phyloP scores from a whole-genome alignment of 2,888 invertebrate genomes.

The Frankliniella fusca region DNA sequence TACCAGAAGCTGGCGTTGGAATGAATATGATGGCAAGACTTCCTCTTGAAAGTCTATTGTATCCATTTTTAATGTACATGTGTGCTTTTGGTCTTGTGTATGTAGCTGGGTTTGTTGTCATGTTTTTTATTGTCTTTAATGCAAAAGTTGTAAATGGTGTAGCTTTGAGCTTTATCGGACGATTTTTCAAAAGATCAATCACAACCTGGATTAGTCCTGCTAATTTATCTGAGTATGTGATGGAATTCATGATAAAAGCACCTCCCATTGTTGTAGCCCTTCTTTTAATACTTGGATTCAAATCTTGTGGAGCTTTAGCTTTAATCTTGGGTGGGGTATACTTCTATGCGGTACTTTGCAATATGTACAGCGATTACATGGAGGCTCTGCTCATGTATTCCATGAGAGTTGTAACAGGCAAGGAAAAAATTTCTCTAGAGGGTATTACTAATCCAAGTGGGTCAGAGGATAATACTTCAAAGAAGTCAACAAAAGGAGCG shows the following conservation, averaged over 20 bases:
- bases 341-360: not conserved
- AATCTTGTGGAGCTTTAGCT: not conserved
- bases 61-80: not conserved
- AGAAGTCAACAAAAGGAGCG: too few species aligned
- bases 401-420: conserved; percentile 3
- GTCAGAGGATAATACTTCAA: not conserved
- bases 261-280: not conserved
- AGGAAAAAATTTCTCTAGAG: not conserved
- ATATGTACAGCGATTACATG: not conserved
- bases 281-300: not conserved
- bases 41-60: not conserved
- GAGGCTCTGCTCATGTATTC: not conserved
- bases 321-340: not conserved
- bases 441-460: not conserved
- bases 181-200: conserved; percentile 6
- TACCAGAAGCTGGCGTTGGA: not conserved
- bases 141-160: not conserved
- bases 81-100: conserved; percentile 1
- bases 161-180: not conserved
- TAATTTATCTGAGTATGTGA: not conserved
- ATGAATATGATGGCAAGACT: not conserved
- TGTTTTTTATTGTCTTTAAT: conserved; percentile 4
- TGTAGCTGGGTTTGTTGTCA: not conserved
- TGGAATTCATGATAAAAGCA: conserved; percentile 2
- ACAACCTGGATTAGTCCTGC: not conserved